Evolutionary conservation across 2,888 invertebrate species (phyloP).

Genomic region (Ennomos fuscantarius): DNA sequence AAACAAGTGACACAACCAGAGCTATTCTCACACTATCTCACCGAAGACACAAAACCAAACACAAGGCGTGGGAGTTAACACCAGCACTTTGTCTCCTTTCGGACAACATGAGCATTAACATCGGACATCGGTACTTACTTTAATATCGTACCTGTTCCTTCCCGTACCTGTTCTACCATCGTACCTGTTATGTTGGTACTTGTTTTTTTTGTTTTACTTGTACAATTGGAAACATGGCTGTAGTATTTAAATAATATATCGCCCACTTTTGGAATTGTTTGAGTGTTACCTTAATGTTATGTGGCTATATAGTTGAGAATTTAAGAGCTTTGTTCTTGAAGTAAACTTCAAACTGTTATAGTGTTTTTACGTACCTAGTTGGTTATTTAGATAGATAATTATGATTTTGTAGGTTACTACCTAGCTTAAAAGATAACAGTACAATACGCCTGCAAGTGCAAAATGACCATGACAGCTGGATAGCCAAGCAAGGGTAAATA

Average conservation of each 20-base stretch:
- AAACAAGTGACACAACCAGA: slow-evolving; percentile 8
- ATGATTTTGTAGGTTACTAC: too few relatives aligned
- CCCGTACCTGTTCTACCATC: slow-evolving; percentile 1
- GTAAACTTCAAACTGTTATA: not conserved
- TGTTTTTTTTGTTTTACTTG: not conserved
- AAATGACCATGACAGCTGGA: too few relatives aligned
- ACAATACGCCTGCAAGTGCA: too few relatives aligned
- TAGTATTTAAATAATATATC: slow-evolving; percentile 12
- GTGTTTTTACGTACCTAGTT: too few relatives aligned
- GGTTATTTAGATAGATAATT: too few relatives aligned
- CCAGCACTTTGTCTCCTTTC: slow-evolving; percentile 22
- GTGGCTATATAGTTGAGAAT: slow-evolving; percentile 9
- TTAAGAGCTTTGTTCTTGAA: slow-evolving; percentile 4
- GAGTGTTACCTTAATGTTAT: slow-evolving; percentile 6
- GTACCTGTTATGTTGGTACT: not conserved
- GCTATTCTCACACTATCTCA: slow-evolving; percentile 24
- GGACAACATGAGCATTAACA: slow-evolving; percentile 23
- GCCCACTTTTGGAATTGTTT: slow-evolving; percentile 14
- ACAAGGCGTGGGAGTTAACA: slow-evolving; percentile 19
- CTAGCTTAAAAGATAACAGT: too few relatives aligned
- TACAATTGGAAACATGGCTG: slow-evolving; percentile 13
- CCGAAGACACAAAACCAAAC: slow-evolving; percentile 8
- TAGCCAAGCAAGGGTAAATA: too few relatives aligned
- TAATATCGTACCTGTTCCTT: slow-evolving; percentile 3
- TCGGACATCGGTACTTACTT: slow-evolving; percentile 1